phyloP scores from a whole-genome alignment of 2,888 invertebrate genomes.

The Autographa pulchrina region DNA sequence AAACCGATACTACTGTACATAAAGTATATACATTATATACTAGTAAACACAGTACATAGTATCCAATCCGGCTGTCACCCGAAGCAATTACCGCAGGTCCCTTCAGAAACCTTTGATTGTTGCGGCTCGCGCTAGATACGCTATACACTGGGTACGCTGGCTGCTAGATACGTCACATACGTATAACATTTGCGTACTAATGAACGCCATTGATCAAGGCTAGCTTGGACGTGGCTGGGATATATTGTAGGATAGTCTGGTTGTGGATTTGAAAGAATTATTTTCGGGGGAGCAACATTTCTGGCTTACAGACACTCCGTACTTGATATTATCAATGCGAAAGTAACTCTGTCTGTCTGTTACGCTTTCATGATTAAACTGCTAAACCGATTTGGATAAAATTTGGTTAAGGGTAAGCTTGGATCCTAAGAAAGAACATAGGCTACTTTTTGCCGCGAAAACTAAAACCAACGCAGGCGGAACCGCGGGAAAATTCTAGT shows the following conservation, averaged over 20 bases:
- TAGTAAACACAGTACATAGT: background rate
- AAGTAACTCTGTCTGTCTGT: too few relatives aligned
- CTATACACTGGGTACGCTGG: too few relatives aligned
- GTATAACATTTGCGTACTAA: constrained; percentile 7
- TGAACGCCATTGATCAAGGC: constrained; percentile 6
- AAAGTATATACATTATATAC: background rate
- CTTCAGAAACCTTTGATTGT: constrained; percentile 27
- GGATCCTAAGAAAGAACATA: too few relatives aligned
- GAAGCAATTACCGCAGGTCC: constrained; percentile 24
- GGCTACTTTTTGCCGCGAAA: too few relatives aligned
- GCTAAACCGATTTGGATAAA: too few relatives aligned
- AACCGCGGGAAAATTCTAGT: too few relatives aligned
- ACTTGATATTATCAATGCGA: too few relatives aligned
- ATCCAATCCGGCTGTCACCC: constrained; percentile 15
- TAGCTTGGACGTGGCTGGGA: background rate
- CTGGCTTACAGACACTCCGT: too few relatives aligned
- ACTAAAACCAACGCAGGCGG: too few relatives aligned
- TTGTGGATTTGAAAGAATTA: background rate
- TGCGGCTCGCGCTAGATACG: constrained; percentile 15
- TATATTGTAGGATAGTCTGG: background rate
- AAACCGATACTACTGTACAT: background rate
- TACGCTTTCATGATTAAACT: too few relatives aligned
- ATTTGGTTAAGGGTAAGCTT: too few relatives aligned
- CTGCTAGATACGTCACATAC: background rate
- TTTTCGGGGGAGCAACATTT: too few relatives aligned